A percentile compares a stretch with the other conserved stretches of the same genome.
phyloP scores from a whole-genome alignment of 2,888 invertebrate genomes.

The Pteria penguin region DNA sequence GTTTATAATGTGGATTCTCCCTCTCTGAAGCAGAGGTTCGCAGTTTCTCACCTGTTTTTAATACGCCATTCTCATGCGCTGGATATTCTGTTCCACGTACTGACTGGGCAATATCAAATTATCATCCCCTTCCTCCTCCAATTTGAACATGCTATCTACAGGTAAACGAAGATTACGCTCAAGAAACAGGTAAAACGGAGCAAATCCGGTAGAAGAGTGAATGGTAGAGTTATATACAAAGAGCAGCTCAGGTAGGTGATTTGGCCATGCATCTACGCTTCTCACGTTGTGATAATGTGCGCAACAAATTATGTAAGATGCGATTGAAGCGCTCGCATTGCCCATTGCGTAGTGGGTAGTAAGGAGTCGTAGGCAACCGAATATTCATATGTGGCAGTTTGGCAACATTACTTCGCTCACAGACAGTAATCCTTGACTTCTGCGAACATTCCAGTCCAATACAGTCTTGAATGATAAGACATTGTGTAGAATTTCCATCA shows the following conservation, averaged over 20 bases:
- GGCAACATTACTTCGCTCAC: constrained; percentile 27
- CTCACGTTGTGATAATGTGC: constrained; percentile 36
- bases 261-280: constrained; percentile 51
- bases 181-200: constrained; percentile 13
- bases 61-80: constrained; percentile 9
- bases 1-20: not conserved
- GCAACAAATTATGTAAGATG: constrained; percentile 47
- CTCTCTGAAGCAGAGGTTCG: not conserved
- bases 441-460: constrained; percentile 36
- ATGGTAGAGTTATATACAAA: constrained; percentile 23
- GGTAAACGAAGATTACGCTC: constrained; percentile 11
- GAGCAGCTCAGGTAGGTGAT: constrained; percentile 36
- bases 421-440: constrained; percentile 27
- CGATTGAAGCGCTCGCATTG: constrained; percentile 58
- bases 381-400: constrained; percentile 21
- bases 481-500: constrained; percentile 35
- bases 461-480: constrained; percentile 12
- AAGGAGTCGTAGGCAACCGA: constrained; percentile 11
- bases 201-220: constrained; percentile 24
- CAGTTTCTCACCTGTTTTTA: constrained; percentile 20
- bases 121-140: constrained; percentile 3
- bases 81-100: not conserved
- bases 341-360: too few species aligned
- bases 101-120: not conserved
- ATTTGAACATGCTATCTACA: constrained; percentile 10